A percentile compares a stretch with the other conserved stretches of the same genome.
Conservation (phyloP, 2,113 vertebrate genomes). For the Aegypius monachus region DNA sequence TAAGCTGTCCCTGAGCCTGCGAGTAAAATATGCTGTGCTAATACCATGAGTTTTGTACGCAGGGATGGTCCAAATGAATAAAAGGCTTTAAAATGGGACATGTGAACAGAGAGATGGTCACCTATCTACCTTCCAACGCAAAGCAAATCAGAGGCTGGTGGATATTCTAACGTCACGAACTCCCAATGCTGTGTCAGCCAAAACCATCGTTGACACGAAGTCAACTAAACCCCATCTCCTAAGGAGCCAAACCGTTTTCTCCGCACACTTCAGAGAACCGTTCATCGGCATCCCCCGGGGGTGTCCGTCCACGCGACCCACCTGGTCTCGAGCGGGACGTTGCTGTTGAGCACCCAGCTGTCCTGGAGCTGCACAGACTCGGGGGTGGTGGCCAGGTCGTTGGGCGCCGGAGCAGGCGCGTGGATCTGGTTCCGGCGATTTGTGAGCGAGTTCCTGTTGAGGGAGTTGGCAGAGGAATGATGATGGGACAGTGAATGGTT, state of each 20-base stretch:
- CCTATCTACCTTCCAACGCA: background rate
- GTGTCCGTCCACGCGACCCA: background rate
- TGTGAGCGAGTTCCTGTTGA: slow-evolving; percentile 94
- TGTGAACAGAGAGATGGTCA: background rate
- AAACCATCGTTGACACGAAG: background rate
- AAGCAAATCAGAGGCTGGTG: background rate
- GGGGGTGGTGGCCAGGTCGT: slow-evolving; percentile 92
- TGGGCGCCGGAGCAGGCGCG: slow-evolving; percentile 83
- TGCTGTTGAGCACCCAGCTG: slow-evolving; percentile 99
- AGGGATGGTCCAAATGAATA: slow-evolving; percentile 23
- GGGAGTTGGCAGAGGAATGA: slow-evolving; percentile 94
- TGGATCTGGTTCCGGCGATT: slow-evolving; percentile 93
- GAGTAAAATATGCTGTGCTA: slow-evolving; percentile 53
- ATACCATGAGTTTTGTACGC: slow-evolving; percentile 39
- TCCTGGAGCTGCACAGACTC: slow-evolving; percentile 99
- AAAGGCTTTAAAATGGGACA: slow-evolving; percentile 29
- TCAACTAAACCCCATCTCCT: background rate
- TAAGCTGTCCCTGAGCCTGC: slow-evolving; percentile 42
- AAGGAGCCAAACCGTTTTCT: rapidly evolving
- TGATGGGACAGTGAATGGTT: slow-evolving; percentile 95
- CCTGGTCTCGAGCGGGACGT: slow-evolving; percentile 96
- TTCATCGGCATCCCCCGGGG: rapidly evolving
- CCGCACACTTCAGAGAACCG: rapidly evolving
- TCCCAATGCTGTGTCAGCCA: rapidly evolving
- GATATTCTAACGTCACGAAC: background rate